Evolutionary conservation across 2,888 invertebrate genomes (phyloP), one percentile per base, ranked within the genome.

Genomic region (Brassicogethes aeneus): DNA sequence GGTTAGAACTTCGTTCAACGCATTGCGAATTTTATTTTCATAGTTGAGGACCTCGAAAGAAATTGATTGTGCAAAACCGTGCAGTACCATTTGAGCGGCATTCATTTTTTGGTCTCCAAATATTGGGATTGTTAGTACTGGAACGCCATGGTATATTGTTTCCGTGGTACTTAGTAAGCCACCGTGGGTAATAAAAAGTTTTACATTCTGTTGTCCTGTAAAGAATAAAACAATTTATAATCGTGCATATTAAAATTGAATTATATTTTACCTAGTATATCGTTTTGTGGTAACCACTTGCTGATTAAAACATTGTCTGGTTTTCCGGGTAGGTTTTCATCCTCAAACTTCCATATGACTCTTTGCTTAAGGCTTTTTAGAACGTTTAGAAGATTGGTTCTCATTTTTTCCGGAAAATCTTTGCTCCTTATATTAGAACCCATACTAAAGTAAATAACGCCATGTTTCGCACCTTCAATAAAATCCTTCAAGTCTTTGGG

Each of bases 261-360:
- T 13, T 32, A 13, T 32, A 32, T 17, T 38, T 44, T 48, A 60
- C 60, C 59, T 31, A 62, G 46, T 31, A 61, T 48, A 41, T 58
- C 61, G 17, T 54, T 47, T 44, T 63, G 62, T 15, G 62, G 61
- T 32, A 61, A 46, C 62, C 62, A 62, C 31, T 52, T 56, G 3
- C 46, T 48, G 8, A 68, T 53, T 48, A 61, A 61, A 0, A 76
- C 60, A 49, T 72, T 71, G 10, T 53, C 45, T 2, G 68, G 65
- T 30, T 54, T 47, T 32, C 52, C 51, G n/a, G 56, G 54, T 13
- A 60, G 43, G 16, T 41, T 40, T 15, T 74, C 70, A 0, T 73
- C 73, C 50, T 82, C 80, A 77, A 79, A 83, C 65, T 83, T 83
- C 81, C 80, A 81, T 15, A 84, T 55, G 1, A 84, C 73, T 3